A percentile compares a stretch with the other conserved stretches of the same genome.
phyloP scores from a whole-genome alignment of 1,140 invertebrate genomes.

The Ditylenchus dipsaci region DNA sequence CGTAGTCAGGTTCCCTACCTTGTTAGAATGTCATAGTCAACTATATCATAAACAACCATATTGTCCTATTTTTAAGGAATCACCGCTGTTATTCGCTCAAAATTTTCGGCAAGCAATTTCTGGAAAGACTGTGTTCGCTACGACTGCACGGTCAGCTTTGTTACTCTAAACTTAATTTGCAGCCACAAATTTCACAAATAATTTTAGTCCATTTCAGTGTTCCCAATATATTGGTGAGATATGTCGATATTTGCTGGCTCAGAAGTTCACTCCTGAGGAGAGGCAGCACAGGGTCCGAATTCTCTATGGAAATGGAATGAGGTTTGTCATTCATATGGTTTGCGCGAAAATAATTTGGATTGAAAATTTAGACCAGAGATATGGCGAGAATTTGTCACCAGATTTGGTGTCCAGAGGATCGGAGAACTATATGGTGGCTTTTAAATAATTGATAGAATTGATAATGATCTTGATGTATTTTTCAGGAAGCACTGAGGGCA shows the following conservation, averaged over 20 bases:
- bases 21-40: too few species aligned
- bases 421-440: conserved; percentile 82
- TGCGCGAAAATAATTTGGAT: neutral
- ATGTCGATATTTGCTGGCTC: conserved; percentile 89
- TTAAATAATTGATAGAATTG: conserved; percentile 1
- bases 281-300: conserved; percentile 73
- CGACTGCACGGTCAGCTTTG: conserved; percentile 78
- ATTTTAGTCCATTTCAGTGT: neutral
- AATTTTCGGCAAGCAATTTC: conserved; percentile 91
- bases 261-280: conserved; percentile 72
- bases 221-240: conserved; percentile 96
- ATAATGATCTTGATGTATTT: neutral
- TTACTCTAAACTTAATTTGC: neutral
- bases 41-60: too few species aligned
- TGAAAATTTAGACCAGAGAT: conserved; percentile 81
- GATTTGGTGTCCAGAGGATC: conserved; percentile 79
- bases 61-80: conserved; percentile 67
- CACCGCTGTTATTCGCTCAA: conserved; percentile 78
- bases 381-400: conserved; percentile 81
- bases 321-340: neutral
- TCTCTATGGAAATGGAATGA: conserved; percentile 24
- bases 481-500: conserved; percentile 80
- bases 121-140: conserved; percentile 87
- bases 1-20: too few species aligned
- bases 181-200: neutral